Percentiles rank a stretch among this genome's conserved stretches.
Evolutionary conservation across 2,113 vertebrate species (phyloP).

Genomic region (Talpa occidentalis): DNA sequence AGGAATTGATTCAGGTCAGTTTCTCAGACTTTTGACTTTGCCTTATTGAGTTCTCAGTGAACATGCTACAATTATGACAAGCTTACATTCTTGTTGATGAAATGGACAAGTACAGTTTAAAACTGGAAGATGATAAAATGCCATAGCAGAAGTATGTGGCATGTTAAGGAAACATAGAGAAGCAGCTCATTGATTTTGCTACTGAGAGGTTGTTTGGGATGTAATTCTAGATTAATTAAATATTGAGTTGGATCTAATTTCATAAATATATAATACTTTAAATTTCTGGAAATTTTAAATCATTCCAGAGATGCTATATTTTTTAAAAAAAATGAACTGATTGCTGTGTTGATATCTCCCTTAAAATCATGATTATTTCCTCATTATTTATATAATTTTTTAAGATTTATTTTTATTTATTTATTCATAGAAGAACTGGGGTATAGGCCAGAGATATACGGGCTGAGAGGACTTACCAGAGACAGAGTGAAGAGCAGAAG

Average conservation of each 20-base stretch:
- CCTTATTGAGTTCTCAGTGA: neutral
- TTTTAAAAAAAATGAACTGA: neutral
- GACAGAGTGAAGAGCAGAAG: too few species aligned
- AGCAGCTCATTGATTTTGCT: neutral
- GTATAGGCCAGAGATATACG: too few species aligned
- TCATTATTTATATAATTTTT: neutral
- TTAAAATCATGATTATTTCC: neutral
- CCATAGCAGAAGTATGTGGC: neutral
- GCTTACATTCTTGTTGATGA: neutral
- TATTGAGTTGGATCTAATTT: neutral
- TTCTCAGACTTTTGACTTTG: neutral
- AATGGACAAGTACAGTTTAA: neutral
- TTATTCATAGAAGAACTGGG: too few species aligned
- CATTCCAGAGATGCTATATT: neutral
- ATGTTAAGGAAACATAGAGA: neutral
- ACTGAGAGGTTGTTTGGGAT: neutral
- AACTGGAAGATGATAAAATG: neutral
- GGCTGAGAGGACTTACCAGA: too few species aligned
- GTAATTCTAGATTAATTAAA: neutral
- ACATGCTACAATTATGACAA: neutral
- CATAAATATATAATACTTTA: neutral
- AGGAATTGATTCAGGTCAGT: neutral
- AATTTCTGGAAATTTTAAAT: conserved; percentile 5
- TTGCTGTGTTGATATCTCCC: neutral
- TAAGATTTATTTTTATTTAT: too few species aligned